Evolutionary conservation across 1,140 invertebrate species (phyloP).

Genomic region (Acarapis woodi): DNA sequence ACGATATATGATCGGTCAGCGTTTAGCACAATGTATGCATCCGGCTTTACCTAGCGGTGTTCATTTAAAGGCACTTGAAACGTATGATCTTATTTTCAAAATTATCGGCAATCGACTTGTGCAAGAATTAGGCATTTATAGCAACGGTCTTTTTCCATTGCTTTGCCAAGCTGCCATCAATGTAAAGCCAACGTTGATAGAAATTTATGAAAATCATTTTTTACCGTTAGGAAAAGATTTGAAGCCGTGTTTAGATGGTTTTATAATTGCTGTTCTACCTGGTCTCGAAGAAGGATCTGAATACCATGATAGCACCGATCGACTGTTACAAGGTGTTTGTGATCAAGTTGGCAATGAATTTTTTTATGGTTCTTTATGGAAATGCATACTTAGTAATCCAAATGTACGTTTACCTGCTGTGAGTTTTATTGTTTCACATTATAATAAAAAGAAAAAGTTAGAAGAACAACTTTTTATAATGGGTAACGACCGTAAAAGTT

Average conservation of each 20-base stretch:
- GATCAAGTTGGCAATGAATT: conserved; percentile 41
- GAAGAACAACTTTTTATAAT: conserved; percentile 58
- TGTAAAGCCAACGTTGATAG: conserved; percentile 46
- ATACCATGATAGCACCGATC: conserved; percentile 50
- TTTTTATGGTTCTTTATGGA: conserved; percentile 70
- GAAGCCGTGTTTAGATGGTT: conserved; percentile 53
- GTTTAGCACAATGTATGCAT: conserved; percentile 80
- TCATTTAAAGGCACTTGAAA: conserved; percentile 71
- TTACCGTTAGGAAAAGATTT: conserved; percentile 47
- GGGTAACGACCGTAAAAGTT: conserved; percentile 51
- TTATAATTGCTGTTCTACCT: conserved; percentile 48
- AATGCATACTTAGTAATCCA: conserved; percentile 49
- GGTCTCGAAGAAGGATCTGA: conserved; percentile 73
- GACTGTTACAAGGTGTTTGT: conserved; percentile 43
- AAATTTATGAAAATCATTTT: conserved; percentile 75
- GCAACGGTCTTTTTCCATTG: conserved; percentile 60
- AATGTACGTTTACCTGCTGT: conserved; percentile 54
- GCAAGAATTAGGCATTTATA: conserved; percentile 60
- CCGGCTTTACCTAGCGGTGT: conserved; percentile 64
- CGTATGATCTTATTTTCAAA: conserved; percentile 74
- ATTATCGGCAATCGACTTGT: conserved; percentile 54
- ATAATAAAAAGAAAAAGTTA: conserved; percentile 46
- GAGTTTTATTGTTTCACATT: conserved; percentile 46
- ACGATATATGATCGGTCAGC: conserved; percentile 63
- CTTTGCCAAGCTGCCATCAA: conserved; percentile 68